A percentile compares a stretch with the other conserved stretches of the same genome.
phyloP scores from a whole-genome alignment of 2,113 vertebrate genomes.

The Elephantulus edwardii region DNA sequence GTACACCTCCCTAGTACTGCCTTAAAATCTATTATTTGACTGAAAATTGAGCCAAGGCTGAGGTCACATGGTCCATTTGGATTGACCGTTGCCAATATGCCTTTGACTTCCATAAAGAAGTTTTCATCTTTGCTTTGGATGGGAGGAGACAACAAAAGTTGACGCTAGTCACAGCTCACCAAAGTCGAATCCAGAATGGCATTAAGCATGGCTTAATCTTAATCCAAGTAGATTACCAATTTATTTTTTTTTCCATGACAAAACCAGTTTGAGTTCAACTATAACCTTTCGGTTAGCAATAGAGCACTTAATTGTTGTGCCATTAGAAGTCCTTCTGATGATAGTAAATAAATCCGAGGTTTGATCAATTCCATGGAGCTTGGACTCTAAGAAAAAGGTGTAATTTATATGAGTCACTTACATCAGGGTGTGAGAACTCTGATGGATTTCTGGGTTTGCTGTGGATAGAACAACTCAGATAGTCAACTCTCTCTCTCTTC shows the following conservation, averaged over 20 bases:
- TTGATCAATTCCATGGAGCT: conserved; percentile 84
- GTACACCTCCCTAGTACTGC: too few relatives aligned
- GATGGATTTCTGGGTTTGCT: conserved; percentile 62
- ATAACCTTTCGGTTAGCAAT: neutral
- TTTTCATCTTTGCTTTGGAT: too few relatives aligned
- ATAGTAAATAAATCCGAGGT: conserved; percentile 78
- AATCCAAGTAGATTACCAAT: neutral
- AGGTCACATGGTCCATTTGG: too few relatives aligned
- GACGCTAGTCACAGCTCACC: too few relatives aligned
- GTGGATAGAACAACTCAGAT: conserved; percentile 43
- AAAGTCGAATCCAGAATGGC: too few relatives aligned
- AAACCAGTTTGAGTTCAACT: neutral
- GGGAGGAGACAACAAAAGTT: too few relatives aligned
- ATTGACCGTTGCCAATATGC: too few relatives aligned
- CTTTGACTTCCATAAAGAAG: too few relatives aligned
- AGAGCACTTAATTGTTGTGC: neutral
- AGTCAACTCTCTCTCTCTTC: too few relatives aligned
- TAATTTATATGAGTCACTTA: conserved; percentile 74
- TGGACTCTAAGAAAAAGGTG: conserved; percentile 73
- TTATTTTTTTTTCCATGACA: neutral
- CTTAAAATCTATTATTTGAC: too few relatives aligned
- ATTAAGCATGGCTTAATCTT: neutral
- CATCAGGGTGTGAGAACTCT: conserved; percentile 75
- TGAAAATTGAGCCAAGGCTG: too few relatives aligned
- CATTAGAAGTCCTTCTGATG: conserved; percentile 62